These are phyloP conservation scores for Conops quadrifasciatus DNA, from an alignment of 2,888 invertebrate genomes.

Conservation along the genomic window DNA sequence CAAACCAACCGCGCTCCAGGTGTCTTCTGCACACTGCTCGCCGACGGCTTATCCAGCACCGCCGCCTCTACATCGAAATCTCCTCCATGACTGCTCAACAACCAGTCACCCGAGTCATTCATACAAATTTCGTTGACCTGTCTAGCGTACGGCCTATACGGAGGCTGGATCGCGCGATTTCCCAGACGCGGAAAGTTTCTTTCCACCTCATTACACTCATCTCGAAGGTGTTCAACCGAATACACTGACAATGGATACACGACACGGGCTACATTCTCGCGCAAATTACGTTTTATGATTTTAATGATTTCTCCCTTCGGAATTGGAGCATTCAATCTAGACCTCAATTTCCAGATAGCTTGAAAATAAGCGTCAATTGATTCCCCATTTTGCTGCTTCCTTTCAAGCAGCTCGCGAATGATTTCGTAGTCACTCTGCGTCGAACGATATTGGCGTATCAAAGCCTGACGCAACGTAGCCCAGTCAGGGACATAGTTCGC, in stretches of 20 bases:
- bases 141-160: background rate
- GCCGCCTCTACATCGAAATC: background rate
- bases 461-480: background rate
- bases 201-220: slow-evolving; percentile 26
- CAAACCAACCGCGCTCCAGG: background rate
- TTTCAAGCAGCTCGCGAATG: slow-evolving; percentile 20
- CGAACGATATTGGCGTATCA: slow-evolving; percentile 15
- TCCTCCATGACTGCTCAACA: background rate
- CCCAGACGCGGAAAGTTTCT: slow-evolving; percentile 5
- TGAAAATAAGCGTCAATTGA: slow-evolving; percentile 30
- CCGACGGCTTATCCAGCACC: background rate
- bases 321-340: slow-evolving; percentile 4
- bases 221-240: slow-evolving; percentile 28
- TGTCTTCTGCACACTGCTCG: background rate
- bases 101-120: background rate
- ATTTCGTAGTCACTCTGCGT: slow-evolving; percentile 16
- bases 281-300: slow-evolving; percentile 31
- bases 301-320: slow-evolving; percentile 28
- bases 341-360: slow-evolving; percentile 24
- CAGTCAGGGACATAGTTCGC: background rate
- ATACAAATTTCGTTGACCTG: slow-evolving; percentile 7
- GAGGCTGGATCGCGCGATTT: background rate
- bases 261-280: background rate
- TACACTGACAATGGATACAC: slow-evolving; percentile 25
- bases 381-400: slow-evolving; percentile 12